These are phyloP conservation scores for Triplophysa bombifrons DNA, from an alignment of 2,797 vertebrate species.

Conservation along the genomic window DNA sequence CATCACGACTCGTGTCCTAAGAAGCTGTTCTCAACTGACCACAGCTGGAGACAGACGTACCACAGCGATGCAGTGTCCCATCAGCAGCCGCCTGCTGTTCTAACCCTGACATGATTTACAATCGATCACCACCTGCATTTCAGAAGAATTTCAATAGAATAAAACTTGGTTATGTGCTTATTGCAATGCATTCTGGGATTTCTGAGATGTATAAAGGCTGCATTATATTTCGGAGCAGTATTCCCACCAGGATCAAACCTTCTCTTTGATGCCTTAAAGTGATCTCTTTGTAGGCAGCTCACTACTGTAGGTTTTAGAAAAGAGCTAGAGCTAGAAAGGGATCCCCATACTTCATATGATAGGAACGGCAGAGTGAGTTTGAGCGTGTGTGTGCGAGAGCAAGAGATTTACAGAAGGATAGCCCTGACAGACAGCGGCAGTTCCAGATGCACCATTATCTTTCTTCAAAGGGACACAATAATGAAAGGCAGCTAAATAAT, in stretches of 20 bases:
- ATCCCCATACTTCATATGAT: not conserved
- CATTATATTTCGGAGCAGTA: not conserved
- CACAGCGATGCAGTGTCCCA: not conserved
- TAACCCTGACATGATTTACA: not conserved
- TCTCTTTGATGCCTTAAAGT: constrained; percentile 4
- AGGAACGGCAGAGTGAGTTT: not conserved
- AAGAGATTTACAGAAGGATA: constrained; percentile 19
- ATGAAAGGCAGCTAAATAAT: constrained; percentile 56
- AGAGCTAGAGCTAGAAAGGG: not conserved
- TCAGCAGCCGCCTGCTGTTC: constrained; percentile 10
- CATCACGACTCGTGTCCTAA: constrained; percentile 8
- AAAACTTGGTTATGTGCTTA: no score
- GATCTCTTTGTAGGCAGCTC: constrained; percentile 2
- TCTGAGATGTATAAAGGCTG: not conserved
- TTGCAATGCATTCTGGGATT: not conserved
- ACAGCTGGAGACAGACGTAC: constrained; percentile 32
- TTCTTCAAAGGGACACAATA: constrained; percentile 48
- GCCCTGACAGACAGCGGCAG: constrained; percentile 37
- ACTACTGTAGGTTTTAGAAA: not conserved
- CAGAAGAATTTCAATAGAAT: not conserved
- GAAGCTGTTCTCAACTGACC: constrained; percentile 17
- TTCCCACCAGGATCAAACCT: not conserved
- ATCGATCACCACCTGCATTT: not conserved
- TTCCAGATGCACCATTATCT: constrained; percentile 47
- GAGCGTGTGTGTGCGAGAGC: constrained; percentile 17